Conservation (phyloP, 2,888 invertebrate genomes). For the Drosophila macrospina region DNA sequence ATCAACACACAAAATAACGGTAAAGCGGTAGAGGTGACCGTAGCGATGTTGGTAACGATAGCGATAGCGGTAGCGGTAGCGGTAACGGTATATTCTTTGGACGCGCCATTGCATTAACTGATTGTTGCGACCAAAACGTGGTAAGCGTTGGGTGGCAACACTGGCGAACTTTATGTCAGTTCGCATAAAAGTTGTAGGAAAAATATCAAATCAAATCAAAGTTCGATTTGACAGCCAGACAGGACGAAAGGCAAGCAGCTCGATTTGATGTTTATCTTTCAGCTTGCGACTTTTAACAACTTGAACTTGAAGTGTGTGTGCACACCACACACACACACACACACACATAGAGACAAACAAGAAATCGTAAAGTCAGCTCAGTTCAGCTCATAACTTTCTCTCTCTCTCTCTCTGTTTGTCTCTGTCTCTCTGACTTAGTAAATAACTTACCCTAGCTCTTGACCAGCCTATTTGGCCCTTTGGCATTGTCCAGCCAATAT, state of each 20-base stretch:
- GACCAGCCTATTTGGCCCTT: constrained; percentile 16
- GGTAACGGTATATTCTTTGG: constrained; percentile 6
- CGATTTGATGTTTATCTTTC: constrained; percentile 44
- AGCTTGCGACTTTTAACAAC: constrained; percentile 59
- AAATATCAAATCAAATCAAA: constrained; percentile 77
- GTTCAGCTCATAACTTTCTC: constrained; percentile 40
- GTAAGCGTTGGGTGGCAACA: constrained; percentile 4
- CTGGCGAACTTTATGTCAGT: constrained; percentile 64
- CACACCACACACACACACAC: constrained; percentile 33
- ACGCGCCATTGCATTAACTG: constrained; percentile 66
- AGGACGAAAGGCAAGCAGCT: constrained; percentile 25
- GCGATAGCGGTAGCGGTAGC: not conserved
- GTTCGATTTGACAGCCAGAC: constrained; percentile 78
- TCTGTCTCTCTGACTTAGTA: not conserved
- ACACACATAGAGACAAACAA: constrained; percentile 13
- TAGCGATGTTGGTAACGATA: not conserved
- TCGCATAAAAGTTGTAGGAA: constrained; percentile 71
- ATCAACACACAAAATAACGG: constrained; percentile 51
- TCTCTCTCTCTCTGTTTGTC: not conserved
- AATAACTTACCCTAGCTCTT: constrained; percentile 5
- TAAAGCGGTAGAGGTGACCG: not conserved
- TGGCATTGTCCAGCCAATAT: constrained; percentile 63
- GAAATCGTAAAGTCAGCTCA: constrained; percentile 34
- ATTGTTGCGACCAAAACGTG: constrained; percentile 49
- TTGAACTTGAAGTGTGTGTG: constrained; percentile 59